Base-by-base conservation (phyloP, 2,797 vertebrate species). In the Galaxias olidus region DNA sequence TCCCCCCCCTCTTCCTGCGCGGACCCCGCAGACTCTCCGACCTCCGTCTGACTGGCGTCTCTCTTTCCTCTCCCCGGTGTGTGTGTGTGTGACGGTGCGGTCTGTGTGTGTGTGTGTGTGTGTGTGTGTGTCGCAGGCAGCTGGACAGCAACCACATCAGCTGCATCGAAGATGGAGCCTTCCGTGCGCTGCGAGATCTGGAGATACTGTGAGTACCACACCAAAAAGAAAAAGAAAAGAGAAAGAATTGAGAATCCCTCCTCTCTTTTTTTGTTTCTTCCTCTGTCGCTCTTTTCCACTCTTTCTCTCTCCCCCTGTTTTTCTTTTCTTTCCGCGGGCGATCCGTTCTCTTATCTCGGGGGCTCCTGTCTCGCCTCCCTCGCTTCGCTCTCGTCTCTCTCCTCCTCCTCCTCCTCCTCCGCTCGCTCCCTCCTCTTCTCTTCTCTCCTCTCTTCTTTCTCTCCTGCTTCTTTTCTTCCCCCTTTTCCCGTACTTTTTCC, bases 111-210 rank as follows among this genome's bases (percentile, higher is more conserved):
- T 75, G 60, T 78, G 70, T 73, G 45, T 81, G 66, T 50, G 46
- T 74, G 79, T 78, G 76, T 70, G 83, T 20, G 45, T n/a, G 78
- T 88, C 91, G 90, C 92, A 97, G 96, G 94, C 96, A 97, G 90
- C 93, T 97, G 94, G 96, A 98, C 96, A 98, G 96, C 94, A 99
- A 99, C 94, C 96, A 96, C 92, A 98, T 98, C 93, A 95, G 95
- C 96, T 98, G 97, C 94, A 97, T 99, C 74, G 96, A 98, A 93
- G 96, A 98, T 96, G 97, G 97, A 95, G 95, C 96, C 92, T 99
- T 99, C 92, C 93, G 97, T 90, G 97, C 97, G 49, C 94, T 99
- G 88, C 97, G 97, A 73, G 96, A 97, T 93, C 91, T 98, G 94
- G 97, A 99, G 93, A 97, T 99, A 87, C 96, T 99, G 97, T 99